Evolutionary conservation across 2,113 vertebrate genomes (phyloP), one percentile per base, ranked within the genome.

Genomic region (Hystrix brachyura): DNA sequence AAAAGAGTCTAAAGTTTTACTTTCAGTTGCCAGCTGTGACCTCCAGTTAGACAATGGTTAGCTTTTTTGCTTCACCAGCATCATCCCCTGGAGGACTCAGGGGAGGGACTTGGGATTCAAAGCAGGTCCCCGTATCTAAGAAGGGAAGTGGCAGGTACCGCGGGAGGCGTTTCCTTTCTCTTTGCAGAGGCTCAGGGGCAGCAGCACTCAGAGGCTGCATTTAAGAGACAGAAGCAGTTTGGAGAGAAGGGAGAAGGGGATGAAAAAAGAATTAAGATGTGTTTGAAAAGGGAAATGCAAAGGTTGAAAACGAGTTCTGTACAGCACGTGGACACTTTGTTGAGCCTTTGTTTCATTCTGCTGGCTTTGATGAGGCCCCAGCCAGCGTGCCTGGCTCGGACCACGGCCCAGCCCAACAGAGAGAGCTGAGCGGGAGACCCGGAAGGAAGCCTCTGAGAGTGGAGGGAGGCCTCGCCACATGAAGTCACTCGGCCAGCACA

Each of bases 391-490:
- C 81, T 43, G 62, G 46, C 19, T 87, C 59, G 17, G 29, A 57
- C 43, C 0, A 1, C 29, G 0, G 1, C 51, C 48, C 43, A 18
- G 7, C 43, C 65, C 72, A 53, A 15, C 53, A 27, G 32, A 8
- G 11, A 14, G 19, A 32, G 17, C 2, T 10, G 55, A 5, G 53
- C 32, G 76, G 29, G 60, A 65, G 38, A 34, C 18, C 74, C 23
- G 0, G 38, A 79, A 15, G 38, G 83, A 15, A n/a, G 34, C 59
- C 15, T 80, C 19, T 5, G n/a, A 6, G 14, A 4, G 14, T 0
- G 59, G 0, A 5, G 19, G 57, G 48, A 34, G 17, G 9, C 7
- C 0, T 29, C 9, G 62, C 27, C 9, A 10, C 23, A 0, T 0
- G 3, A 38, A 25, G 59, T 19, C 48, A 34, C 48, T 27, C 27